These are phyloP conservation scores for Cotesia typhae DNA, from an alignment of 1,140 invertebrate genomes.

Conservation along the genomic window DNA sequence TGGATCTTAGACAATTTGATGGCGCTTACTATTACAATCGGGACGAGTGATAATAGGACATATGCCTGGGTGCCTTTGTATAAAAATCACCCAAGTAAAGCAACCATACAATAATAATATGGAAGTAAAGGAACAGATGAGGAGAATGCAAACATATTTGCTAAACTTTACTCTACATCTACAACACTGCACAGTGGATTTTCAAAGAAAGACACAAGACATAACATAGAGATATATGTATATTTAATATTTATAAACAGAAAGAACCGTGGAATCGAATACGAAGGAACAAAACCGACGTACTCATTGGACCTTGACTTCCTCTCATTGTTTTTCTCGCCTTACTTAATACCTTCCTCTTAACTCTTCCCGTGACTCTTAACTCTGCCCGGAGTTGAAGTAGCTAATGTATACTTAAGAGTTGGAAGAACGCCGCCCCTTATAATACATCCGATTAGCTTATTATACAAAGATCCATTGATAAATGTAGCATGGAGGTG, in stretches of 20 bases:
- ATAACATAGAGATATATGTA: neutral
- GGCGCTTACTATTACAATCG: too few relatives aligned
- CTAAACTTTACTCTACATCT: too few relatives aligned
- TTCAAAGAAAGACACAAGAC: too few relatives aligned
- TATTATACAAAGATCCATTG: slow-evolving; percentile 54
- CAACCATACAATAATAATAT: too few relatives aligned
- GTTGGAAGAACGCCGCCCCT: slow-evolving; percentile 30
- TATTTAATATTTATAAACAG: neutral
- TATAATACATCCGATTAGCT: slow-evolving; percentile 51
- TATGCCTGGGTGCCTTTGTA: too few relatives aligned
- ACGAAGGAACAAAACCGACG: slow-evolving; percentile 49
- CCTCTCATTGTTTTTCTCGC: slow-evolving; percentile 53
- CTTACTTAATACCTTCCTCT: slow-evolving; percentile 30
- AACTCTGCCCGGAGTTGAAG: too few relatives aligned
- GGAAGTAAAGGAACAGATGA: too few relatives aligned
- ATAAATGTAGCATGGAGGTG: slow-evolving; percentile 48
- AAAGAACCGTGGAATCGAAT: slow-evolving; percentile 39
- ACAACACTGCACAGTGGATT: too few relatives aligned
- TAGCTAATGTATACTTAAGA: slow-evolving; percentile 23
- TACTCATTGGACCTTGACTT: slow-evolving; percentile 57
- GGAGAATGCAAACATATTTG: too few relatives aligned
- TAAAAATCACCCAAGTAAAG: too few relatives aligned
- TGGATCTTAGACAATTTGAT: too few relatives aligned
- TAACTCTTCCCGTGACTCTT: slow-evolving; percentile 15
- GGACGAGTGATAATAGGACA: too few relatives aligned